phyloP scores from a whole-genome alignment of 2,797 vertebrate species.

The Naso thynnoides region DNA sequence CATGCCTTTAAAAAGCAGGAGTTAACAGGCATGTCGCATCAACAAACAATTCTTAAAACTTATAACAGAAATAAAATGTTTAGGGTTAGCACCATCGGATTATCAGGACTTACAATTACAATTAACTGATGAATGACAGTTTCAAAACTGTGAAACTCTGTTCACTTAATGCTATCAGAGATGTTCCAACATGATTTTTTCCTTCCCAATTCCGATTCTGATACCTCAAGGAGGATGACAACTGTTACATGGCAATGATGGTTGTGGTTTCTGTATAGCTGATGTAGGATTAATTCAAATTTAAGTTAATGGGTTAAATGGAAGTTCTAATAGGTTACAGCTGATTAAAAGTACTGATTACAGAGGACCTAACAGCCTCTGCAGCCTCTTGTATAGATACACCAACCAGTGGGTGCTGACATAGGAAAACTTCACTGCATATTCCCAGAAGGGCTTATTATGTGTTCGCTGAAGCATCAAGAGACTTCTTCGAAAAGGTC shows the following conservation, averaged over 20 bases:
- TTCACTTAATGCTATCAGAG: too few species aligned
- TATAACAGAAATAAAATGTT: too few species aligned
- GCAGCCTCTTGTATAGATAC: not conserved
- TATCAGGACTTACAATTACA: too few species aligned
- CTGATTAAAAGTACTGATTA: slow-evolving; percentile 15
- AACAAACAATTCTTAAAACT: too few species aligned
- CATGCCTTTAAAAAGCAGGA: too few species aligned
- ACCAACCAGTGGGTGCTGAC: not conserved
- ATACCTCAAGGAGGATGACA: not conserved
- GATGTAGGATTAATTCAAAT: not conserved
- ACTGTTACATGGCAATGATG: not conserved
- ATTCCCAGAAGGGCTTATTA: slow-evolving; percentile 37
- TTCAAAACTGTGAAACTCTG: too few species aligned
- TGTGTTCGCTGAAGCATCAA: not conserved
- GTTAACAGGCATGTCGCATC: too few species aligned
- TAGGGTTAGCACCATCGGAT: too few species aligned
- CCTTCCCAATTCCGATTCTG: too few species aligned
- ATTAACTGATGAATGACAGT: too few species aligned
- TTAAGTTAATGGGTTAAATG: not conserved
- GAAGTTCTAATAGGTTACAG: slow-evolving; percentile 1
- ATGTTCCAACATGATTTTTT: too few species aligned
- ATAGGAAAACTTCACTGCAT: slow-evolving; percentile 1
- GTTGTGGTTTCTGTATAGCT: not conserved
- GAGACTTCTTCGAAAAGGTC: slow-evolving; percentile 13
- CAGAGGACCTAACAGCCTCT: not conserved